phyloP scores from a whole-genome alignment of 2,888 invertebrate genomes.

The Limnephilus rhombicus region DNA sequence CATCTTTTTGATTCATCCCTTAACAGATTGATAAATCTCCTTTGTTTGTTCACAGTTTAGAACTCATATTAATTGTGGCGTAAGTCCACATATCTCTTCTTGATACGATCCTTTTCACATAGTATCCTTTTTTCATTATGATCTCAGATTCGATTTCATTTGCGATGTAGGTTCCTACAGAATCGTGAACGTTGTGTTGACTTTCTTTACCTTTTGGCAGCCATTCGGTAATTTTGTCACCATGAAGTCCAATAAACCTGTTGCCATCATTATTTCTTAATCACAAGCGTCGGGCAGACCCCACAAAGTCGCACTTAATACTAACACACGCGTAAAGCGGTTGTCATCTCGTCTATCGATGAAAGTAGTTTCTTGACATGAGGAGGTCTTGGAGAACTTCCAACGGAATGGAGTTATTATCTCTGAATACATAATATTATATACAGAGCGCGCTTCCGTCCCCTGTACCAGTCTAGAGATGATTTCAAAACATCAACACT shows the following conservation, averaged over 20 bases:
- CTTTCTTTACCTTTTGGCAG: not conserved
- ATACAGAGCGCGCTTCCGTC: not conserved
- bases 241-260: not conserved
- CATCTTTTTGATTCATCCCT: not conserved
- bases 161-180: not conserved
- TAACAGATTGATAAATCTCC: not conserved
- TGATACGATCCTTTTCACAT: not conserved
- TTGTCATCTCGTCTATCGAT: slow-evolving; percentile 26
- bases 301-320: not conserved
- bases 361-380: slow-evolving; percentile 15
- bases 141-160: not conserved
- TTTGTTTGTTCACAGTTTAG: too few relatives aligned
- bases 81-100: not conserved
- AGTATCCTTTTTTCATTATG: not conserved
- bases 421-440: not conserved
- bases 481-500: not conserved
- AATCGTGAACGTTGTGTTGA: not conserved
- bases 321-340: not conserved
- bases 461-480: not conserved
- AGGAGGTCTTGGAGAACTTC: slow-evolving; percentile 37
- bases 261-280: not conserved
- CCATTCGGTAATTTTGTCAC: not conserved
- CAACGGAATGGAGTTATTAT: not conserved
- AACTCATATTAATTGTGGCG: too few relatives aligned
- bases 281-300: not conserved